A percentile compares a stretch with the other conserved stretches of the same genome.
These are phyloP conservation scores for Cavia aperea DNA, from an alignment of 2,113 vertebrate species.

Conservation along the genomic window DNA sequence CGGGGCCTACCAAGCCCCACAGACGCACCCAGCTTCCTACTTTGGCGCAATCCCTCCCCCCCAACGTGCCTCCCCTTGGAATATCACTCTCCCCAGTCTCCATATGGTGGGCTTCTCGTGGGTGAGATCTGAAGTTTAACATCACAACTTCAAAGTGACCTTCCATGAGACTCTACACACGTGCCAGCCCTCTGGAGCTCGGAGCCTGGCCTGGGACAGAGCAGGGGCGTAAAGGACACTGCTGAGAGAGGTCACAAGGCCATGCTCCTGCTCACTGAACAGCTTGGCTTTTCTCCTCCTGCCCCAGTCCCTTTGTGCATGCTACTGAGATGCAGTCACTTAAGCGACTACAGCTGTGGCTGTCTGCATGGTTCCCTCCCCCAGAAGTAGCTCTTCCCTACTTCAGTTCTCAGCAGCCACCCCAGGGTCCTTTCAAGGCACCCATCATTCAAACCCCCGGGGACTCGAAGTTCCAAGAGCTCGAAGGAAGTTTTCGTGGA, in stretches of 20 bases:
- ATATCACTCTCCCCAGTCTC: not conserved
- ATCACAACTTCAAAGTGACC: not conserved
- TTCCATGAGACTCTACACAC: not conserved
- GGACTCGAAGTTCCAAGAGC: not conserved
- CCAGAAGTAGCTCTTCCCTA: not conserved
- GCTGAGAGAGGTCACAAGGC: not conserved
- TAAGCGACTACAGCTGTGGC: not conserved
- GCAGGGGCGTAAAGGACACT: not conserved
- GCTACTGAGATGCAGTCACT: not conserved
- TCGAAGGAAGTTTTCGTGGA: not conserved
- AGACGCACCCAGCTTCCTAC: not conserved
- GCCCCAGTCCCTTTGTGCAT: not conserved
- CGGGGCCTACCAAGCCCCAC: not conserved
- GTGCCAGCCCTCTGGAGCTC: not conserved
- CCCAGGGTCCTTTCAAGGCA: not conserved
- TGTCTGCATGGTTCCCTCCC: not conserved
- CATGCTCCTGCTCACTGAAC: not conserved
- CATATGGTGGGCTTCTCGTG: not conserved
- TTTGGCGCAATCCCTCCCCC: not conserved
- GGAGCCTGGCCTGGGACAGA: not conserved
- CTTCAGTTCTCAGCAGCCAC: not conserved
- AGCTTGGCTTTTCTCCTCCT: not conserved
- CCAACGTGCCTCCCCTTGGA: not conserved
- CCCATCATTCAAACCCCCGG: conserved; percentile 15
- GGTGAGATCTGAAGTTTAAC: conserved; percentile 31